These are phyloP conservation scores for Aleiodes alternator DNA, from an alignment of 2,888 invertebrate species.

Conservation along the genomic window DNA sequence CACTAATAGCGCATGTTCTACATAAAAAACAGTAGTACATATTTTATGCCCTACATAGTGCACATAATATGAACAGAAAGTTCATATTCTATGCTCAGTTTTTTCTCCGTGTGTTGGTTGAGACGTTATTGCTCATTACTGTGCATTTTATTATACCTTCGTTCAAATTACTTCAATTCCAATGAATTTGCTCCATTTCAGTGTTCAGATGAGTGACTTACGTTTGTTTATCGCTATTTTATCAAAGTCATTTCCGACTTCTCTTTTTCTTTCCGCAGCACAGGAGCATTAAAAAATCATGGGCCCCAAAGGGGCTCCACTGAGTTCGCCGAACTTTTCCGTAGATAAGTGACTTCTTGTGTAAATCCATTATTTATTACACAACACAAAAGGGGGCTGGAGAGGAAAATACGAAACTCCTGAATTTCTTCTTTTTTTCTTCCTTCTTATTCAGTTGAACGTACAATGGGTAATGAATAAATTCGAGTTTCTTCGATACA, in stretches of 20 bases:
- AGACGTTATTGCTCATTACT: too few relatives aligned
- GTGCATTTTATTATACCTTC: not conserved
- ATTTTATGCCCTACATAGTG: too few relatives aligned
- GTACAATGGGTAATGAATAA: not conserved
- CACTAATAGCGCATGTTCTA: too few relatives aligned
- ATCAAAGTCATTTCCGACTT: slow-evolving; percentile 19
- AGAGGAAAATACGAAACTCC: slow-evolving; percentile 4
- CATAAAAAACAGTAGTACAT: too few relatives aligned
- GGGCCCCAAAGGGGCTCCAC: slow-evolving; percentile 18
- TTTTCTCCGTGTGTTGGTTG: too few relatives aligned
- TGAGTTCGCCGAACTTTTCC: slow-evolving; percentile 39
- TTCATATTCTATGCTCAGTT: too few relatives aligned
- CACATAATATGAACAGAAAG: too few relatives aligned
- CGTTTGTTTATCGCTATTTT: not conserved
- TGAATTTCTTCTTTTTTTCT: not conserved
- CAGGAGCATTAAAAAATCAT: slow-evolving; percentile 24
- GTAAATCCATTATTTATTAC: slow-evolving; percentile 47
- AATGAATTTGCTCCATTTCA: too few relatives aligned
- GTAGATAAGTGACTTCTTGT: slow-evolving; percentile 45
- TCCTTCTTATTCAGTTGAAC: not conserved
- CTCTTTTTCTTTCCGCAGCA: not conserved
- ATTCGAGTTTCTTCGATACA: too few relatives aligned
- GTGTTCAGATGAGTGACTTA: not conserved
- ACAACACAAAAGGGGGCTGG: not conserved
- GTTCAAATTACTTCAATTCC: too few relatives aligned